Base-by-base conservation (phyloP, 1,140 invertebrate genomes). In the Drosophila elegans region DNA sequence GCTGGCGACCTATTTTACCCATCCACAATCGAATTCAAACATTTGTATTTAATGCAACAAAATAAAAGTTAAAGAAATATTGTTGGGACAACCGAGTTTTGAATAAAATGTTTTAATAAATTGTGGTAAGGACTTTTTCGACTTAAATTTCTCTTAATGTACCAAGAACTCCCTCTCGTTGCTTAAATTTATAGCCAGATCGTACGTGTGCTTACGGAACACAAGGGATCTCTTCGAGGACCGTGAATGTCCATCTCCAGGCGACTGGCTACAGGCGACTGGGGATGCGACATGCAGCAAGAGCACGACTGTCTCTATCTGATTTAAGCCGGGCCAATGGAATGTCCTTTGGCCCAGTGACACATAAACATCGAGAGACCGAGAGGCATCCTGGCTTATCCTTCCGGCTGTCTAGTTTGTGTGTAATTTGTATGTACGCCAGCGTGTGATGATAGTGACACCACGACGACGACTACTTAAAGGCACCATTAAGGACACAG, bases 311-410 rank as follows among this genome's bases (percentile, higher is more conserved):
- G 61, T 63, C 61, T 63, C 62, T 84, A 57, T 63, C 61, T 63
- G 61, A 53, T 72, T 79, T 74, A 62, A 68, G 71, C 60, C 49
- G 44, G 45, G 25, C 39, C 45, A 55, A 21, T 21, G 16, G 41
- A 60, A 63, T 82, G 80, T 84, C 66, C 80, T 85, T 68, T 80
- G 64, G 55, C 79, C 67, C 39, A 74, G 67, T 73, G 62, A 53
- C 79, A 68, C 79, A 82, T 82, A 82, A 82, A 84, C 80, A 66
- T 73, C 38, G 56, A 9, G 7, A 16, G 12, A 49, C 41, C 11
- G 39, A n/a, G 13, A 52, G 41, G 29, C 1, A 32, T 55, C 51
- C 59, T 49, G 46, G 49, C 49, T 57, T 61, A 68, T 77, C 73
- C 39, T 53, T 67, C 9, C 53, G 45, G 27, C 46, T 53, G 49